Percentiles rank a stretch among this genome's conserved stretches.
These are phyloP conservation scores for Edolisoma coerulescens DNA, from an alignment of 2,113 vertebrate genomes.

Conservation along the genomic window DNA sequence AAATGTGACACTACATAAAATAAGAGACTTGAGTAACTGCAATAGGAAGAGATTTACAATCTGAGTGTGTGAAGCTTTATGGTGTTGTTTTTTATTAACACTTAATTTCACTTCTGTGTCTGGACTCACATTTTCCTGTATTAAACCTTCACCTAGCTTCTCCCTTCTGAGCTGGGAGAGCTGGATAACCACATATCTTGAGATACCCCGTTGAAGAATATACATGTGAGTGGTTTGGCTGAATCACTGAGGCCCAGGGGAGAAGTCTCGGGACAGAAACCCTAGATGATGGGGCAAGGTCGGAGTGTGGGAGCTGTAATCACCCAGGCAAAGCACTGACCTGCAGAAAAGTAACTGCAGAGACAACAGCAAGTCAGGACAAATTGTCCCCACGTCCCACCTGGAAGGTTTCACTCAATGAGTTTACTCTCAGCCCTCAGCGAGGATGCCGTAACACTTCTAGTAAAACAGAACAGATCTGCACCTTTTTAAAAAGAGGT, in stretches of 20 bases:
- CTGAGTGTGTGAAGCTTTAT: background rate
- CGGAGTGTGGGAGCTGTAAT: background rate
- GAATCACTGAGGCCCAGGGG: background rate
- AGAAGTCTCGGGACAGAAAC: background rate
- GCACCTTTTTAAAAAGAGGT: background rate
- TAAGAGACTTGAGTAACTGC: background rate
- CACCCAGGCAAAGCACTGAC: background rate
- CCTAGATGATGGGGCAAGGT: background rate
- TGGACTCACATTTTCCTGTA: background rate
- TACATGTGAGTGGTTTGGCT: background rate
- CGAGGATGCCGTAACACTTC: background rate
- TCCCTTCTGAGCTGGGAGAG: background rate
- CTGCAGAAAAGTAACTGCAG: background rate
- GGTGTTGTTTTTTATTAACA: background rate
- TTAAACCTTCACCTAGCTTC: background rate
- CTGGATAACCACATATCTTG: background rate
- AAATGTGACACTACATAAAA: conserved; percentile 15
- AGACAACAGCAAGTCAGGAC: background rate
- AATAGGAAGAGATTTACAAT: background rate
- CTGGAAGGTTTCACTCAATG: background rate
- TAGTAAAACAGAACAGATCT: background rate
- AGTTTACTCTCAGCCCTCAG: background rate
- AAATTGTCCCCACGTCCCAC: background rate
- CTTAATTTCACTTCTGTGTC: background rate
- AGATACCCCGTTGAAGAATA: background rate